These are phyloP conservation scores for Pseudorasbora parva DNA, from an alignment of 2,113 vertebrate genomes.

Conservation along the genomic window DNA sequence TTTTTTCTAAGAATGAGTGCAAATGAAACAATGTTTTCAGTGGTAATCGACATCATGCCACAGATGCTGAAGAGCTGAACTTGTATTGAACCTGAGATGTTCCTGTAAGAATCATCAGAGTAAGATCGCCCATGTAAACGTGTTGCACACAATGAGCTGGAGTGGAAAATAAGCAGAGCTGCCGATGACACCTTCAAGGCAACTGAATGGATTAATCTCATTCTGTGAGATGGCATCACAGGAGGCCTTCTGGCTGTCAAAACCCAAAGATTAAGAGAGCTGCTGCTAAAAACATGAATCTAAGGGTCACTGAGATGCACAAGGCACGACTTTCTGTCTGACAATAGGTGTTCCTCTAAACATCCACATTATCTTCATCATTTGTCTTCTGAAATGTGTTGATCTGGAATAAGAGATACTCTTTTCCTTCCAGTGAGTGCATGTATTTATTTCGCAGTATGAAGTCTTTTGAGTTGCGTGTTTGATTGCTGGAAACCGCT, in stretches of 20 bases:
- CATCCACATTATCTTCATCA: background rate
- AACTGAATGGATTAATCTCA: background rate
- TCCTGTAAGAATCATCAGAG: background rate
- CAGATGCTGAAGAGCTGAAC: background rate
- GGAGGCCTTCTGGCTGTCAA: background rate
- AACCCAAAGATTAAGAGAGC: constrained; percentile 12
- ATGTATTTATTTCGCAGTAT: background rate
- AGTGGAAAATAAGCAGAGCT: background rate
- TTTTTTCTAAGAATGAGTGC: background rate
- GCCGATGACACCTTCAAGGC: background rate
- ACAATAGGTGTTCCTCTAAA: no score
- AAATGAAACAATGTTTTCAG: background rate
- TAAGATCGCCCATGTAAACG: background rate
- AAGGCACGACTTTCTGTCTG: background rate
- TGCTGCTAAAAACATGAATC: background rate
- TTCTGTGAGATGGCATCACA: background rate
- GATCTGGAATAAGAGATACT: background rate
- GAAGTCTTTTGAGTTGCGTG: background rate
- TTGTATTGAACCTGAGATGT: background rate
- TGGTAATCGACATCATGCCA: background rate
- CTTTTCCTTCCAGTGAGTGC: background rate
- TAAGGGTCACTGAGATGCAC: background rate
- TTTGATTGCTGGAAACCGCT: background rate
- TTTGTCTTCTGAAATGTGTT: background rate
- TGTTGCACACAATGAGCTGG: background rate